Evolutionary conservation across 2,113 vertebrate genomes (phyloP), one percentile per base, ranked within the genome.

Genomic region (Tyto alba): DNA sequence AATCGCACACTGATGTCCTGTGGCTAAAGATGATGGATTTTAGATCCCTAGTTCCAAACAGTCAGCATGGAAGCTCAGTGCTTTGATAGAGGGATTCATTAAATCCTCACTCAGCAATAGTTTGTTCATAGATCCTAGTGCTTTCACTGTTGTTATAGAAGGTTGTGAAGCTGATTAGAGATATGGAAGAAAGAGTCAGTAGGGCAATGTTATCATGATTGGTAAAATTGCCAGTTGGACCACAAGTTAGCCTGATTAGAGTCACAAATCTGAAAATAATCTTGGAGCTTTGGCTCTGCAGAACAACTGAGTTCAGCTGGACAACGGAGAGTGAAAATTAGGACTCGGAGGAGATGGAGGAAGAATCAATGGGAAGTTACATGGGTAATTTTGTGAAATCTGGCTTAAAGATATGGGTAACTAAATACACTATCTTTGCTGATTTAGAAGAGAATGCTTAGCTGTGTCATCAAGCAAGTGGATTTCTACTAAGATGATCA

Each of bases 21-120:
- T 96, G 95, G 95, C 95, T 97, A 71, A 76, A 94, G 90, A 93
- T 95, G 97, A 97, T 97, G 95, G 78, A 96, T 97, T 97, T 97
- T 27, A 82, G 64, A 96, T 95, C 77, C 78, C 55, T 34, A 19
- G 45, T 89, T 96, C 68, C 66, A 79, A 75, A 93, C 79, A 63
- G 75, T 82, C 89, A 93, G 68, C 18, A 6, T 56, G 64, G 74
- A 93, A 68, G 36, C 93, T 93, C 64, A 63, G 81, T 21, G 10
- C 80, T 95, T 82, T 93, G 95, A 82, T 94, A 74, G 23, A 69
- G 89, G 87, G 83, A 95, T 97, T 97, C 94, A 94, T 97, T 97
- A 98, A 79, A 77, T 91, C 93, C 75, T 95, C 79, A 40, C 91
- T 85, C 43, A 29, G 80, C 1, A 21, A 50, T 57, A 55, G 85